Evolutionary conservation across 2,888 invertebrate species (phyloP).

Genomic region (Pollenia angustigena): DNA sequence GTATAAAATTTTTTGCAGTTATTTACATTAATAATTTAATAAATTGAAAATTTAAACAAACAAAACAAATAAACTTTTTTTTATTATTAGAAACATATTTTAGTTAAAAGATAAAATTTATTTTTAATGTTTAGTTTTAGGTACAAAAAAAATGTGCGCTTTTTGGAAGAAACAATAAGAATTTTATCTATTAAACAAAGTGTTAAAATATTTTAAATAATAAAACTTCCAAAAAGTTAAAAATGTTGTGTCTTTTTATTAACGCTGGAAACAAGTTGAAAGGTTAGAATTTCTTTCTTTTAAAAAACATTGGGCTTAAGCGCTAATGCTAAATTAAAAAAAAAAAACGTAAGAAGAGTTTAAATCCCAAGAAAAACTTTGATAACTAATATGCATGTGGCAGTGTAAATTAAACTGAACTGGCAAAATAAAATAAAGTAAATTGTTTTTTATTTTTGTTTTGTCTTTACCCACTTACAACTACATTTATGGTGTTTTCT

Average conservation of each 20-base stretch:
- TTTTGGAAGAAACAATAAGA: constrained; percentile 57
- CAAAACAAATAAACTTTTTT: constrained; percentile 1
- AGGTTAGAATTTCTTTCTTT: background rate
- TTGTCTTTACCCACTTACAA: too few species aligned
- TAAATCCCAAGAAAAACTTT: too few species aligned
- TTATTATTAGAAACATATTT: constrained; percentile 25
- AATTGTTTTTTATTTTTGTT: too few species aligned
- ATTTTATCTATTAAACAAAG: constrained; percentile 55
- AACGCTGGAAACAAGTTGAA: background rate
- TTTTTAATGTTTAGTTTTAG: constrained; percentile 43
- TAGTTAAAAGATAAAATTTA: constrained; percentile 5
- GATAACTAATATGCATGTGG: too few species aligned
- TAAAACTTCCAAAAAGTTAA: constrained; percentile 67
- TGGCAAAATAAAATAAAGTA: too few species aligned
- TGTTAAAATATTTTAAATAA: constrained; percentile 38
- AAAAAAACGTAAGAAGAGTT: too few species aligned
- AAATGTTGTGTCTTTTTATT: constrained; percentile 46
- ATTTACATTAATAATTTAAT: constrained; percentile 72
- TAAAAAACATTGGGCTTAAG: too few species aligned
- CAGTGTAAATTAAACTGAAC: too few species aligned
- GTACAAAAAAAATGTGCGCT: constrained; percentile 30
- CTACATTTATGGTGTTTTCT: too few species aligned
- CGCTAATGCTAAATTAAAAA: too few species aligned
- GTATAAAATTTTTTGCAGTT: constrained; percentile 69
- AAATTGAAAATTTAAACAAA: constrained; percentile 50